Evolutionary conservation across 2,797 vertebrate species (phyloP).

Genomic region (Karalla daura): DNA sequence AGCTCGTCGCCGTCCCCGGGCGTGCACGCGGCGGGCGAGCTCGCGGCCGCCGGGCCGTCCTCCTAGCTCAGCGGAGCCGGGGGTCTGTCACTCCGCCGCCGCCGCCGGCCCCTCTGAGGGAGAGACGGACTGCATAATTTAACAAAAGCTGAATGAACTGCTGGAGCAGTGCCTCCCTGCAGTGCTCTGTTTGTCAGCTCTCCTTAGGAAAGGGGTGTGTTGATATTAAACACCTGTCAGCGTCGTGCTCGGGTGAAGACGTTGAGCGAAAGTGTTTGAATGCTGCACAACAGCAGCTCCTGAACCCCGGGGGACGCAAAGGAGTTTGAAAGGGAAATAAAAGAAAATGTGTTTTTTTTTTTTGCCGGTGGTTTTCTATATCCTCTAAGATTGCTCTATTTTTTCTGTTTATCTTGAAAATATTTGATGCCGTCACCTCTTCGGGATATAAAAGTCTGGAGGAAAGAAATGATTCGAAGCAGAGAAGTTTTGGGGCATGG

Average conservation of each 20-base stretch:
- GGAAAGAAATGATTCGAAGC: neutral
- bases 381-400: neutral
- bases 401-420: conserved; percentile 4
- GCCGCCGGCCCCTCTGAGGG: conserved; percentile 6
- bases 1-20: conserved; percentile 36
- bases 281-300: conserved; percentile 4
- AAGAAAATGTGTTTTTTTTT: neutral
- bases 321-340: neutral
- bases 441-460: neutral
- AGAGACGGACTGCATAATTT: conserved; percentile 17
- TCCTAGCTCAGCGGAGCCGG: conserved; percentile 28
- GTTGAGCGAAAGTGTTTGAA: conserved; percentile 10
- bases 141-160: conserved; percentile 27
- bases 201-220: conserved; percentile 13
- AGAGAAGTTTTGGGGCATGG: neutral
- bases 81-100: conserved; percentile 3
- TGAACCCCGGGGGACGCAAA: neutral
- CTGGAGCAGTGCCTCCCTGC: conserved; percentile 9
- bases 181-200: conserved; percentile 32
- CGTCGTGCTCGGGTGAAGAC: conserved; percentile 14
- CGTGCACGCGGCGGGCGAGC: too few relatives aligned
- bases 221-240: conserved; percentile 37
- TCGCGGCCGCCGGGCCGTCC: conserved; percentile 38
- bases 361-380: neutral
- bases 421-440: neutral